These are phyloP conservation scores for Pseudomyrmex flavicornis DNA, from an alignment of 1,140 invertebrate genomes.

Conservation along the genomic window DNA sequence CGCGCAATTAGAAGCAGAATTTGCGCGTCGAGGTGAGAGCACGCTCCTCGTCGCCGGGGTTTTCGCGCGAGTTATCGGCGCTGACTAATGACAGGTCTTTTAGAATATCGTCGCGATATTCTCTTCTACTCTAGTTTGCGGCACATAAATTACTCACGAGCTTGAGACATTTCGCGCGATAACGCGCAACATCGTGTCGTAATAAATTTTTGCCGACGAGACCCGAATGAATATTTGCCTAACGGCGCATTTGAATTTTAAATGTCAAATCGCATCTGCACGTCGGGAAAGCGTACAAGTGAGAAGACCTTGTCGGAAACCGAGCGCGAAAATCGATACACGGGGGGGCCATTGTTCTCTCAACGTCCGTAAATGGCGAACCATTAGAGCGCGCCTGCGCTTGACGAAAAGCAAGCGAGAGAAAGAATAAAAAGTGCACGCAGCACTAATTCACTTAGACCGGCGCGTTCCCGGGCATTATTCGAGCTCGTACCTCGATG, in stretches of 20 bases:
- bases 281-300: not conserved
- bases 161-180: not conserved
- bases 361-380: constrained; percentile 46
- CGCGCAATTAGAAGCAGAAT: constrained; percentile 4
- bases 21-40: not conserved
- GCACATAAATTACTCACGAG: not conserved
- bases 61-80: constrained; percentile 7
- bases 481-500: constrained; percentile 70
- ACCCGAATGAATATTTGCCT: constrained; percentile 9
- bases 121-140: not conserved
- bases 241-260: constrained; percentile 44
- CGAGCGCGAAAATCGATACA: constrained; percentile 65
- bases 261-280: constrained; percentile 39
- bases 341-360: constrained; percentile 55
- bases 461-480: constrained; percentile 63
- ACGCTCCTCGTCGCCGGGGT: no score
- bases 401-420: constrained; percentile 47
- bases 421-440: constrained; percentile 61
- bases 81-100: constrained; percentile 32
- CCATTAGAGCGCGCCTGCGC: constrained; percentile 72
- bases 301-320: constrained; percentile 28
- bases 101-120: constrained; percentile 18
- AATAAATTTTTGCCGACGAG: constrained; percentile 2
- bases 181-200: not conserved
- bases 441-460: constrained; percentile 75